Conservation (phyloP, 2,113 vertebrate genomes). For the Leucosticte australis region DNA sequence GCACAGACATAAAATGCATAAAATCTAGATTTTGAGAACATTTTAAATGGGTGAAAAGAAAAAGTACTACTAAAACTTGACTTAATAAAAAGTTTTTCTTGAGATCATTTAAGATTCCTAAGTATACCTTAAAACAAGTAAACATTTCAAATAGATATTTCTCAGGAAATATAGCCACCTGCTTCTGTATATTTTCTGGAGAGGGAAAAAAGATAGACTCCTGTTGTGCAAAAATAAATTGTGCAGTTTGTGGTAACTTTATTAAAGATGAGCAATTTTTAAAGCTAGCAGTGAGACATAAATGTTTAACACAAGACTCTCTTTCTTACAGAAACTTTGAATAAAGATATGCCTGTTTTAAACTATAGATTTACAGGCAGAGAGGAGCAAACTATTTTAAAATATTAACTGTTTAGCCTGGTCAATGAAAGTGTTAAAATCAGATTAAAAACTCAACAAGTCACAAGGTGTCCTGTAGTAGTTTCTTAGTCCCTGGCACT, state of each 20-base stretch:
- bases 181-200: constrained; percentile 72
- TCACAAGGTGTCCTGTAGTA: neutral
- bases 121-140: constrained; percentile 65
- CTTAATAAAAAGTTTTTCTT: neutral
- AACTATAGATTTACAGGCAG: constrained; percentile 50
- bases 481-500: neutral
- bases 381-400: constrained; percentile 53
- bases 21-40: neutral
- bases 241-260: constrained; percentile 58
- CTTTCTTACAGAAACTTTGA: constrained; percentile 37
- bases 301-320: constrained; percentile 52
- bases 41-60: neutral
- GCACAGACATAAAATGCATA: neutral
- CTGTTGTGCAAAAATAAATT: constrained; percentile 66
- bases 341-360: constrained; percentile 65
- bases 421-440: constrained; percentile 58
- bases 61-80: neutral
- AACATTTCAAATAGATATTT: constrained; percentile 60
- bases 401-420: constrained; percentile 40
- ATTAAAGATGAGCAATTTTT: constrained; percentile 66
- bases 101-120: constrained; percentile 36
- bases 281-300: constrained; percentile 52
- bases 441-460: constrained; percentile 31
- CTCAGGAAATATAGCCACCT: constrained; percentile 70
- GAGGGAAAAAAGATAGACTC: constrained; percentile 42